Conservation (phyloP, 2,797 vertebrate genomes). For the Apogon hyalosoma region DNA sequence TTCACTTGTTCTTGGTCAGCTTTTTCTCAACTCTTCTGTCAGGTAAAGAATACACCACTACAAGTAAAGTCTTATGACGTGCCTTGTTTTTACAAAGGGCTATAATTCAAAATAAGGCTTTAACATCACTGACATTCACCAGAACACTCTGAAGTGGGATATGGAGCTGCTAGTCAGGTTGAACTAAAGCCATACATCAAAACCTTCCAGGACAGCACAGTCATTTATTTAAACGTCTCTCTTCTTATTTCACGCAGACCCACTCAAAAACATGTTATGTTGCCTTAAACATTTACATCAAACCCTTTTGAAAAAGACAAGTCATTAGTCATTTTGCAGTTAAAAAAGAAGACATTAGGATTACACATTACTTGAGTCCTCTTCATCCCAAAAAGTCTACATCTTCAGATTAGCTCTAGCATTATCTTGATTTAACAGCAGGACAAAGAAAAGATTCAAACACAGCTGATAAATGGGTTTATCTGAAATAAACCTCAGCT, state of each 20-base stretch:
- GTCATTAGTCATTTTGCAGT: background rate
- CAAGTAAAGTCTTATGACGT: too few species aligned
- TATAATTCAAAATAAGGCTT: background rate
- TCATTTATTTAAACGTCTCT: slow-evolving; percentile 42
- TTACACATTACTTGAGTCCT: slow-evolving; percentile 1
- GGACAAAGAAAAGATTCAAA: slow-evolving; percentile 45
- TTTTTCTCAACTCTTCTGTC: background rate
- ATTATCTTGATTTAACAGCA: slow-evolving; percentile 16
- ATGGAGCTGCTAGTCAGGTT: slow-evolving; percentile 11
- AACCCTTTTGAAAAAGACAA: slow-evolving; percentile 15
- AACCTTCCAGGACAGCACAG: background rate
- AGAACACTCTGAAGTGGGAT: slow-evolving; percentile 23
- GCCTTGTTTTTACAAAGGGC: background rate
- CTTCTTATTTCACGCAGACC: slow-evolving; percentile 43
- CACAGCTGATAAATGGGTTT: slow-evolving; percentile 36
- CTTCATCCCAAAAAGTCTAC: slow-evolving; percentile 31
- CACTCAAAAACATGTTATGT: slow-evolving; percentile 1
- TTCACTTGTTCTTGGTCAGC: background rate
- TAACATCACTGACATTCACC: slow-evolving; percentile 23
- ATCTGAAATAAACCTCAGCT: slow-evolving; percentile 44
- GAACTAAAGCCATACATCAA: slow-evolving; percentile 36
- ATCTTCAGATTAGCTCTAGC: slow-evolving; percentile 32
- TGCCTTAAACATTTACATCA: slow-evolving; percentile 9
- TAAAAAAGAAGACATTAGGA: slow-evolving; percentile 12
- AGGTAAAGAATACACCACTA: too few species aligned